phyloP scores from a whole-genome alignment of 2,113 vertebrate species.

The Misgurnus mizolepis region DNA sequence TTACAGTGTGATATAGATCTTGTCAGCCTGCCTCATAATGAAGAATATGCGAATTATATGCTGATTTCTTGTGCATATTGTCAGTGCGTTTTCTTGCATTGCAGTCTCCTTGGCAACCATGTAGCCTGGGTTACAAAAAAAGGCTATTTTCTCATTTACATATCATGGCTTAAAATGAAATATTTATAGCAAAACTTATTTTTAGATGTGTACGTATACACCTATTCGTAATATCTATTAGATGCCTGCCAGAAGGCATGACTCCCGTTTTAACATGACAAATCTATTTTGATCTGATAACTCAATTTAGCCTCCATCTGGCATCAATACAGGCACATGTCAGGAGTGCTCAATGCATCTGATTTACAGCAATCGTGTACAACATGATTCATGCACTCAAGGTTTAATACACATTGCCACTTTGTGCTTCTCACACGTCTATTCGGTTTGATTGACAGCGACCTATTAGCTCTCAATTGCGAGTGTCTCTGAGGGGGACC shows the following conservation, averaged over 20 bases:
- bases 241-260: constrained; percentile 5
- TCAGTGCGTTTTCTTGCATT: not conserved
- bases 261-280: not conserved
- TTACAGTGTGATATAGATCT: constrained; percentile 59
- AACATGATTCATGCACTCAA: constrained; percentile 39
- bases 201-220: not conserved
- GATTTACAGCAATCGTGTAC: constrained; percentile 46
- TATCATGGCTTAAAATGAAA: not conserved
- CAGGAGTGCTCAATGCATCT: constrained; percentile 31
- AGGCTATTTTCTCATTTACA: not conserved
- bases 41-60: constrained; percentile 57
- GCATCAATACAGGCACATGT: constrained; percentile 22
- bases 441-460: constrained; percentile 22
- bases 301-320: constrained; percentile 47
- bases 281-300: constrained; percentile 34
- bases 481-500: not conserved
- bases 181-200: not conserved
- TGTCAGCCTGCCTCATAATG: constrained; percentile 56
- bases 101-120: constrained; percentile 49
- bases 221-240: not conserved
- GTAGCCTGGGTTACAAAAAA: constrained; percentile 38
- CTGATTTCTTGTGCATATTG: constrained; percentile 51
- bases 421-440: constrained; percentile 13
- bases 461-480: constrained; percentile 14
- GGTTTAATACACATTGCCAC: constrained; percentile 15